Base-by-base conservation (phyloP, 2,888 invertebrate species). In the Maniola hyperantus region DNA sequence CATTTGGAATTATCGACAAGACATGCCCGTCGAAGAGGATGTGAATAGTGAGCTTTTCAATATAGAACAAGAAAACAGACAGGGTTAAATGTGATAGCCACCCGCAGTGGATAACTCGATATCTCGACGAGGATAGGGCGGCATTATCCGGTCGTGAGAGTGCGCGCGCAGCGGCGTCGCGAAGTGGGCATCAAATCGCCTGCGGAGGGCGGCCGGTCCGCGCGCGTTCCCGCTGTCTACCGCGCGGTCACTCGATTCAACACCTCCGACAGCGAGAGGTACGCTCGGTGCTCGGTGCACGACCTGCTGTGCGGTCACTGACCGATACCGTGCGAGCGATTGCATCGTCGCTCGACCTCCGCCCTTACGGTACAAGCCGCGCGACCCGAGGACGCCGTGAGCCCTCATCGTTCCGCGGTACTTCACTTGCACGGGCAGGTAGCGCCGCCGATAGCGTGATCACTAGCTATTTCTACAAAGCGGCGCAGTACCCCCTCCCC, bases 121-220 rank as follows among this genome's bases (percentile, higher is more conserved):
- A 91, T 84, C 82, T 90, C 87, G 87, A 87, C 86, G 83, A 78
- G 77, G 86, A 85, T 84, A 88, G 91, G 90, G 86, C 91, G 83
- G 89, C 91, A 87, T 91, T 91, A 90, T 86, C 85, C 83, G 74
- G 77, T 78, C 76, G 80, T 77, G 76, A 77, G 75, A 85, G 74
- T 90, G 92, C 91, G 92, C 92, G 92, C 91, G 90, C 91, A 89
- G 78, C 75, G 79, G 88, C 87, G 88, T 86, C 86, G 86, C 80
- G 89, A 86, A 87, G 89, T 89, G 90, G 88, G 89, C 85, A 81
- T 88, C 91, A 92, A 87, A 91, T 84, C 88, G 91, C 85, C 85
- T 85, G 85, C 88, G 88, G 89, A 88, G 88, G 88, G 91, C 91
- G 88, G 74, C 77, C 88, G 82, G 82, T 79, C 80, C 87, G 89